Percentiles rank a stretch among this genome's conserved stretches.
These are phyloP conservation scores for Uromys caudimaculatus DNA, from an alignment of 2,797 vertebrate genomes.

Conservation along the genomic window DNA sequence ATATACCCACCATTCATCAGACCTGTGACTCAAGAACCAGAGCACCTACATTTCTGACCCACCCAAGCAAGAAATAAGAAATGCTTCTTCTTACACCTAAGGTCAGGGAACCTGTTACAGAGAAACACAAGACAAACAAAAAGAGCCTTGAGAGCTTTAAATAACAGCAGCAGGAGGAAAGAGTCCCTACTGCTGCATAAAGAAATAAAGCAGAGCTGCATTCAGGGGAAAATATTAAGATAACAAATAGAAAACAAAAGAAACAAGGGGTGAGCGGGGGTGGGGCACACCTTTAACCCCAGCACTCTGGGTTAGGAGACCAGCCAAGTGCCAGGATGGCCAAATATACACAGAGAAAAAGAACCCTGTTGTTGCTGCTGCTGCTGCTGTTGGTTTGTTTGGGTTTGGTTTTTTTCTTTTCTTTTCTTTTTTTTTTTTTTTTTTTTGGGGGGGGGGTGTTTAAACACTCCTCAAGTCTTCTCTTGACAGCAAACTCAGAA, in stretches of 20 bases:
- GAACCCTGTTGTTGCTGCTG: neutral
- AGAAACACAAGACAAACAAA: neutral
- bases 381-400: neutral
- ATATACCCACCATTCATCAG: neutral
- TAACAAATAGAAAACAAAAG: neutral
- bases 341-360: neutral
- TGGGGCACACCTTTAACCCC: neutral
- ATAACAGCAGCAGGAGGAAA: neutral
- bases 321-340: too few species aligned
- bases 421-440: too few species aligned
- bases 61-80: neutral
- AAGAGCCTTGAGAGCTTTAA: neutral
- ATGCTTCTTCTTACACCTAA: neutral
- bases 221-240: neutral
- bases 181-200: neutral
- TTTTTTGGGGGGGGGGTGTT: neutral
- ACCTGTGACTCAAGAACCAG: neutral
- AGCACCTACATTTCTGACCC: neutral
- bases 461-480: neutral
- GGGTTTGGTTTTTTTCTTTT: too few species aligned
- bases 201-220: neutral
- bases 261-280: neutral
- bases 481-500: constrained; percentile 9
- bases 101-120: neutral
- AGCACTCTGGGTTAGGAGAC: neutral